phyloP scores from a whole-genome alignment of 2,888 invertebrate genomes.

The Homarus gammarus region DNA sequence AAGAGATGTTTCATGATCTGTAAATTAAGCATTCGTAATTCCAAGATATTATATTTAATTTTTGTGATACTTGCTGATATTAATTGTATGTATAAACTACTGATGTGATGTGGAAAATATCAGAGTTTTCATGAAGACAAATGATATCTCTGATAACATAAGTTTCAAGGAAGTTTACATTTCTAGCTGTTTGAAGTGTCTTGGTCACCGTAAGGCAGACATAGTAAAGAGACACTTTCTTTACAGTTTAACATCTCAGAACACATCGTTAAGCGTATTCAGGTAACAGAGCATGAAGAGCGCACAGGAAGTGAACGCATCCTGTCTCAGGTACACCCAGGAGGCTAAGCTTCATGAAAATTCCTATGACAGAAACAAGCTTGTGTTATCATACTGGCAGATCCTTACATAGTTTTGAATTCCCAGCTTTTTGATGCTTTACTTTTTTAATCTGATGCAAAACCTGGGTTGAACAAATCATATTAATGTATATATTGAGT shows the following conservation, averaged over 20 bases:
- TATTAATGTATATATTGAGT: background rate
- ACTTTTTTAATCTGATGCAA: background rate
- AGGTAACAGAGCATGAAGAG: slow-evolving; percentile 66
- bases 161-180: background rate
- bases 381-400: slow-evolving; percentile 33
- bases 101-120: too few relatives aligned
- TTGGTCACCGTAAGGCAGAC: background rate
- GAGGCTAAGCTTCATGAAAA: slow-evolving; percentile 37
- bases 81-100: too few relatives aligned
- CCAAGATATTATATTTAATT: background rate
- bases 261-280: slow-evolving; percentile 67
- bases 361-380: slow-evolving; percentile 25
- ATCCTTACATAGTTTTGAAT: slow-evolving; percentile 24
- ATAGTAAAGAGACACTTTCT: slow-evolving; percentile 60
- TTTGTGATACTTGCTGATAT: background rate
- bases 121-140: background rate
- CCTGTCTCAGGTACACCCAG: slow-evolving; percentile 60
- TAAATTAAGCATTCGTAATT: background rate
- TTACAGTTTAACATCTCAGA: slow-evolving; percentile 71
- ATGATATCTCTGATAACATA: background rate
- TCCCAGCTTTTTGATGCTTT: slow-evolving; percentile 52
- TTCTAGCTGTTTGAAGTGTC: background rate
- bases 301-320: slow-evolving; percentile 49
- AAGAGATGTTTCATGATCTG: too few relatives aligned
- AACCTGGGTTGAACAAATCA: slow-evolving; percentile 1